Conservation (phyloP, 2,113 vertebrate genomes). For the Plecotus auritus region DNA sequence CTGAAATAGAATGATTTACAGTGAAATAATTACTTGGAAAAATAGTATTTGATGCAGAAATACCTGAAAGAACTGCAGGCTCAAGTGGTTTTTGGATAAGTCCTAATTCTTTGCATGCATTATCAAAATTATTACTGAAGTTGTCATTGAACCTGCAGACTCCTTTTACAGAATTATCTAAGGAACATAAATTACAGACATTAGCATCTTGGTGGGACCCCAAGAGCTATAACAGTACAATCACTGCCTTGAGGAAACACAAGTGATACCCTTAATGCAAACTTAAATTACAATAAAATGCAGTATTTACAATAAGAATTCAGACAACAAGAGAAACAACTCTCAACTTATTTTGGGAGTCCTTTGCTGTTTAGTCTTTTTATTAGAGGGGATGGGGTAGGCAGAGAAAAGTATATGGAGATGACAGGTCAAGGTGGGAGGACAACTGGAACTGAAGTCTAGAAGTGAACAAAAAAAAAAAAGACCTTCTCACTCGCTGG, state of each 20-base stretch:
- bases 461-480: neutral
- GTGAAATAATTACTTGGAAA: neutral
- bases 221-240: neutral
- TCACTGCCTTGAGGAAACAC: constrained; percentile 25
- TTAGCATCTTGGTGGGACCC: constrained; percentile 39
- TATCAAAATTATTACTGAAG: constrained; percentile 48
- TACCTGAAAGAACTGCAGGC: neutral
- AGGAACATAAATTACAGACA: constrained; percentile 33
- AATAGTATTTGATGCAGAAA: constrained; percentile 1
- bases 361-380: neutral
- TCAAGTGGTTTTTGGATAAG: neutral
- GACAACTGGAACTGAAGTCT: neutral
- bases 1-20: neutral
- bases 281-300: constrained; percentile 30
- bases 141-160: neutral
- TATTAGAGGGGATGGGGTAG: rapidly evolving
- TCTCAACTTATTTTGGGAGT: neutral
- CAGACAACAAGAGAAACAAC: neutral
- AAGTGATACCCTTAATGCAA: neutral
- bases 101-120: constrained; percentile 26
- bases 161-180: constrained; percentile 30
- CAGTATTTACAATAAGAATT: neutral
- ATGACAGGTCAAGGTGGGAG: neutral
- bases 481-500: too few species aligned
- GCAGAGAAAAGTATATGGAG: neutral